Conservation (phyloP, 2,113 vertebrate genomes). For the Oncorhynchus keta region DNA sequence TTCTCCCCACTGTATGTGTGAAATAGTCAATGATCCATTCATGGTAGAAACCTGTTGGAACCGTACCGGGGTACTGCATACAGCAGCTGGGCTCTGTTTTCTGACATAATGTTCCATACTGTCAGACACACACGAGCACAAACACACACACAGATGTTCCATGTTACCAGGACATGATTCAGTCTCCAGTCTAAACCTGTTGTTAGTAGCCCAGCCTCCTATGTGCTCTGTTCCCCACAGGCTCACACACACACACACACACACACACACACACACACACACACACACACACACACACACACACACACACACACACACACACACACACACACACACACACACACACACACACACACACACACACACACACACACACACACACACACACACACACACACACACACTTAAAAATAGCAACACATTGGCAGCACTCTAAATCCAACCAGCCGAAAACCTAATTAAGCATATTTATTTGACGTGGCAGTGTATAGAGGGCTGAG, state of each 20-base stretch:
- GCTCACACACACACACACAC: neutral
- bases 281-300: neutral
- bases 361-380: no score
- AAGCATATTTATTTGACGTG: slow-evolving; percentile 13
- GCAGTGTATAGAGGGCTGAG: neutral
- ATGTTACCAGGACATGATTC: no score
- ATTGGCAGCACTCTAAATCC: neutral
- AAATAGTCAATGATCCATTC: slow-evolving; percentile 39
- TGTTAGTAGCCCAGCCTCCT: neutral
- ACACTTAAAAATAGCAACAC: slow-evolving; percentile 4
- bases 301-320: no score
- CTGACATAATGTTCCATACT: neutral
- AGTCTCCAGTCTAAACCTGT: no score
- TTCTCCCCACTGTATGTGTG: neutral
- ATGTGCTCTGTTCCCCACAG: neutral
- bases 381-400: neutral
- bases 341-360: neutral
- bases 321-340: no score
- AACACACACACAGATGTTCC: neutral
- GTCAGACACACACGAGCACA: neutral
- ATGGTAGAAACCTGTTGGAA: slow-evolving; percentile 38
- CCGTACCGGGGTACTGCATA: neutral
- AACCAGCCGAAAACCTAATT: neutral
- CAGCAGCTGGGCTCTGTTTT: neutral
- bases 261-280: no score